Evolutionary conservation across 2,113 vertebrate species (phyloP).

Genomic region (Fulica atra): DNA sequence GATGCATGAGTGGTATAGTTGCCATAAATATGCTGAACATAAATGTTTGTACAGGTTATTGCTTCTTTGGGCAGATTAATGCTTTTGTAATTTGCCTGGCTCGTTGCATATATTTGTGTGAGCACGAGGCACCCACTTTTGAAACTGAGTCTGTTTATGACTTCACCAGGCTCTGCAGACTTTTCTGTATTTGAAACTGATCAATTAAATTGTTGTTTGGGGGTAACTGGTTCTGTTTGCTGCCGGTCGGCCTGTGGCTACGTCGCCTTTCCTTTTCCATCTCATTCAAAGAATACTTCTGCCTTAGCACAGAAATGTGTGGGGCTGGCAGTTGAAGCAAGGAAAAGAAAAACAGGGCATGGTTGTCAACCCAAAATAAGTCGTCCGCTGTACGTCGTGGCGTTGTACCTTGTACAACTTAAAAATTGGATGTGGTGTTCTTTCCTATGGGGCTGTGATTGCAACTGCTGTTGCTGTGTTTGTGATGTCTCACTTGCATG

Average conservation of each 20-base stretch:
- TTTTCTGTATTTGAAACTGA: constrained; percentile 78
- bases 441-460: neutral
- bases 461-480: neutral
- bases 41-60: neutral
- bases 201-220: constrained; percentile 76
- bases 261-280: constrained; percentile 61
- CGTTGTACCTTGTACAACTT: constrained; percentile 51
- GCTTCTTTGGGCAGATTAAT: neutral
- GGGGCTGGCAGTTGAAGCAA: constrained; percentile 52
- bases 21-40: fast-evolving
- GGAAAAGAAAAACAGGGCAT: constrained; percentile 67
- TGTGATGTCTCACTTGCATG: neutral
- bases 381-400: constrained; percentile 48
- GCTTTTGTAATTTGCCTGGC: neutral
- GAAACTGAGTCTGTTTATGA: neutral
- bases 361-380: constrained; percentile 67
- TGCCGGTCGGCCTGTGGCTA: constrained; percentile 75
- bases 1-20: neutral
- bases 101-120: neutral
- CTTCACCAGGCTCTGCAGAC: constrained; percentile 21
- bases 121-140: neutral
- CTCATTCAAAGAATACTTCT: constrained; percentile 57
- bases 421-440: constrained; percentile 27
- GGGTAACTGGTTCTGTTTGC: constrained; percentile 68
- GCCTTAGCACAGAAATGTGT: constrained; percentile 46